Evolutionary conservation across 1,140 invertebrate genomes (phyloP).

Genomic region (Pogonomyrmex californicus): DNA sequence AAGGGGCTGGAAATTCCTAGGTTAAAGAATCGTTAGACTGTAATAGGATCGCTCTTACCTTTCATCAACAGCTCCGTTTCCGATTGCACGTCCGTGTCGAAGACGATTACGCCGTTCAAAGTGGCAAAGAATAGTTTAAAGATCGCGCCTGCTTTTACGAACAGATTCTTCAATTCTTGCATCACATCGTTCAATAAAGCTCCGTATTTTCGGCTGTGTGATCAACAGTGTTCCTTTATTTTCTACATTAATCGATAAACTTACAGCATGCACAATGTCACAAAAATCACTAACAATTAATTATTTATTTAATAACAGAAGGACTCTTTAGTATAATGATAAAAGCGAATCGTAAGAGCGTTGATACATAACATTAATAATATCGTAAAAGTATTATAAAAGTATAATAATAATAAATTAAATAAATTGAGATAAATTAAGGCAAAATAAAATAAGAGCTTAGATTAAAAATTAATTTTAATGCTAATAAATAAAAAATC

Average conservation of each 20-base stretch:
- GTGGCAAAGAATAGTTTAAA: constrained; percentile 78
- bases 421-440: constrained; percentile 2
- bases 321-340: not conserved
- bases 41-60: constrained; percentile 77
- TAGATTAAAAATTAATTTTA: not conserved
- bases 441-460: not conserved
- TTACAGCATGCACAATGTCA: not conserved
- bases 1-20: not conserved
- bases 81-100: constrained; percentile 70
- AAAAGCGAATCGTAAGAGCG: not conserved
- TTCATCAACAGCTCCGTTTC: constrained; percentile 78
- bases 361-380: not conserved
- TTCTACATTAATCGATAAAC: not conserved
- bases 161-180: constrained; percentile 77
- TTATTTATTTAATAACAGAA: not conserved
- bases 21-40: constrained; percentile 71
- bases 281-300: constrained; percentile 8
- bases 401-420: constrained; percentile 14
- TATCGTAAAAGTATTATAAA: not conserved
- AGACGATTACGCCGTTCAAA: constrained; percentile 75
- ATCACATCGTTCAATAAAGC: constrained; percentile 68
- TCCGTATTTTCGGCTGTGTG: constrained; percentile 77
- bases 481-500: constrained; percentile 6
- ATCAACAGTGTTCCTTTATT: constrained; percentile 9
- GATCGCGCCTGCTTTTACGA: constrained; percentile 77